phyloP scores from a whole-genome alignment of 1,140 invertebrate species.

The Scylla paramamosain region DNA sequence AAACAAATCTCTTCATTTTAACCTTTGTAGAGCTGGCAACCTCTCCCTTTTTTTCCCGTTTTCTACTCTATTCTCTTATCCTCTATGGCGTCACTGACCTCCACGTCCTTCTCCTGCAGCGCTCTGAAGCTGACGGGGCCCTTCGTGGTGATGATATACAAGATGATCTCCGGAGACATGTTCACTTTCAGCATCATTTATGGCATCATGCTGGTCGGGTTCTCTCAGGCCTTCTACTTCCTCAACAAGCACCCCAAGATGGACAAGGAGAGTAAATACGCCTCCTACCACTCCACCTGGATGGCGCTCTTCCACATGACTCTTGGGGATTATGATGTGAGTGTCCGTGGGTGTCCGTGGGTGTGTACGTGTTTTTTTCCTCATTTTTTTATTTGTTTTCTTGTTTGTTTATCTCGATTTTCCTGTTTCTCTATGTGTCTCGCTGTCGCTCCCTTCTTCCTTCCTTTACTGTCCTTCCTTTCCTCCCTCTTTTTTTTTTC shows the following conservation, averaged over 20 bases:
- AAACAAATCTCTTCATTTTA: too few species aligned
- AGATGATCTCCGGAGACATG: conserved; percentile 99
- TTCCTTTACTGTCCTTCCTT: background rate
- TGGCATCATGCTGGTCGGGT: conserved; percentile 94
- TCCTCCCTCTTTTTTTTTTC: too few species aligned
- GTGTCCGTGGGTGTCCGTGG: conserved; percentile 77
- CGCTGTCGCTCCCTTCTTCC: background rate
- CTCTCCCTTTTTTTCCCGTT: background rate
- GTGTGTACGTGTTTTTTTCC: background rate
- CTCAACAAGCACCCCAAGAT: conserved; percentile 92
- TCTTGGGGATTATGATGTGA: conserved; percentile 97
- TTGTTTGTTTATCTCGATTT: background rate
- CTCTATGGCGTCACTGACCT: background rate
- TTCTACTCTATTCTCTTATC: background rate
- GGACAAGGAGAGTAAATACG: conserved; percentile 88
- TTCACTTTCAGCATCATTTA: conserved; percentile 98
- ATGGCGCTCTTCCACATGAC: conserved; percentile 99
- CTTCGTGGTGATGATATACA: conserved; percentile 99
- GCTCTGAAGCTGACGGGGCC: conserved; percentile 96
- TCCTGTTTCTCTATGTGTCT: background rate
- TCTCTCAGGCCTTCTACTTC: conserved; percentile 98
- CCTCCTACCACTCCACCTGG: conserved; percentile 94
- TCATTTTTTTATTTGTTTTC: background rate
- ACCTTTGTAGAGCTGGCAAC: too few species aligned
- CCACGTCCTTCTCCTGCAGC: conserved; percentile 82